Conservation (phyloP, 1,140 invertebrate genomes). For the Pachypeltis micranthus region DNA sequence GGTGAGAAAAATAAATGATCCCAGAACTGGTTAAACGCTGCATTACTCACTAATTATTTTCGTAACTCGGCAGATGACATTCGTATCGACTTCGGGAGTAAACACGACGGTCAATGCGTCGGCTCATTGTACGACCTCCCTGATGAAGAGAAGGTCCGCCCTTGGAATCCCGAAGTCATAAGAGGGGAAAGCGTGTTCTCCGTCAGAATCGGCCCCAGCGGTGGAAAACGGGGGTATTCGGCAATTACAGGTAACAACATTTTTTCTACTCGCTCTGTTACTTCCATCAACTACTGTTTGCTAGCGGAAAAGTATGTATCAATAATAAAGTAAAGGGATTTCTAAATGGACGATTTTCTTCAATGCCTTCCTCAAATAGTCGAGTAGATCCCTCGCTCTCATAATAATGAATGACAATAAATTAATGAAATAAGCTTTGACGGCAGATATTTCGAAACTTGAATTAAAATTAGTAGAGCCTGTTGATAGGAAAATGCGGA, state of each 20-base stretch:
- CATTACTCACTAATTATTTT: neutral
- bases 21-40: too few species aligned
- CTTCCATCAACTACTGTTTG: too few species aligned
- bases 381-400: neutral
- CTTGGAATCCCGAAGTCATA: conserved; percentile 54
- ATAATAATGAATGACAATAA: too few species aligned
- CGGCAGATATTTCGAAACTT: too few species aligned
- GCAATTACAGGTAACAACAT: conserved; percentile 53
- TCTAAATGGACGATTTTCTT: neutral
- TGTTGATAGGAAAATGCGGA: too few species aligned
- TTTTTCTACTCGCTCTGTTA: neutral
- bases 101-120: conserved; percentile 38
- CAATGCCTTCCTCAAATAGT: neutral
- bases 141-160: conserved; percentile 41
- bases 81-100: conserved; percentile 56
- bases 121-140: conserved; percentile 37
- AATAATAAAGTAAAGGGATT: neutral
- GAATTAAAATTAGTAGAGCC: too few species aligned
- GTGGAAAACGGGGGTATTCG: conserved; percentile 64
- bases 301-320: too few species aligned
- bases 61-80: conserved; percentile 45
- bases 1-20: too few species aligned
- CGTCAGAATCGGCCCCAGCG: conserved; percentile 70
- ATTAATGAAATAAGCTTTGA: too few species aligned
- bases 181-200: conserved; percentile 50